Evolutionary conservation across 2,797 vertebrate species (phyloP), one percentile per base, ranked within the genome.

Genomic region (Eospalax fontanierii): DNA sequence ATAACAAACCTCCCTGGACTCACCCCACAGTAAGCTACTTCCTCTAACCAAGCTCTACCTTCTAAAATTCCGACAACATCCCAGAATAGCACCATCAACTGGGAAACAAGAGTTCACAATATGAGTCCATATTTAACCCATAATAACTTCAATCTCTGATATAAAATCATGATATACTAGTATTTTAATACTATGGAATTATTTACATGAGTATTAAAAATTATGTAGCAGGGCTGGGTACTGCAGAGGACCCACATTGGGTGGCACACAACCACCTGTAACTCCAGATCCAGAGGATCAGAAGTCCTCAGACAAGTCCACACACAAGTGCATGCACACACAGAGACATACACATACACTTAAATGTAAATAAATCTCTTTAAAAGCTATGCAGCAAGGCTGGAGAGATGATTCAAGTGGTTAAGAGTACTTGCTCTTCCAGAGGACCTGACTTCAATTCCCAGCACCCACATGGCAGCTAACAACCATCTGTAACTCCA

Each of bases 191-290:
- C 6, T 76, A 66, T 28, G 2, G 21, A 18, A 75, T 82, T 87
- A 89, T 85, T 91, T 33, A 35, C 43, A 46, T 28, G 63, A 87
- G 12, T 54, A 93, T 88, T 81, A 73, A 95, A 66, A 86, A 59
- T 28, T 57, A 61, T 35, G 33, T 30, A 59, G 21, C 12, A 12
- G 61, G 59, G 61, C 61, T 63, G 21, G 21, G n/a, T n/a, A n/a
- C n/a, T n/a, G n/a, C n/a, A n/a, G n/a, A n/a, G n/a, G n/a, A n/a
- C 50, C 50, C 50, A 54, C 50, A 54, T 54, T 54, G 50, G 50
- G 50, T 54, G 50, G 50, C 50, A 9, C 50, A 65, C 70, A 43
- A 14, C 38, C 43, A 38, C 26, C 26, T 43, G 14, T 18, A 65
- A 12, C 38, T 43, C 59, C 59, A 40, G 59, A 26, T 82, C 38